Percentiles rank a stretch among this genome's conserved stretches.
Evolutionary conservation across 2,113 vertebrate genomes (phyloP).

Genomic region (Ceuthmochares aereus): DNA sequence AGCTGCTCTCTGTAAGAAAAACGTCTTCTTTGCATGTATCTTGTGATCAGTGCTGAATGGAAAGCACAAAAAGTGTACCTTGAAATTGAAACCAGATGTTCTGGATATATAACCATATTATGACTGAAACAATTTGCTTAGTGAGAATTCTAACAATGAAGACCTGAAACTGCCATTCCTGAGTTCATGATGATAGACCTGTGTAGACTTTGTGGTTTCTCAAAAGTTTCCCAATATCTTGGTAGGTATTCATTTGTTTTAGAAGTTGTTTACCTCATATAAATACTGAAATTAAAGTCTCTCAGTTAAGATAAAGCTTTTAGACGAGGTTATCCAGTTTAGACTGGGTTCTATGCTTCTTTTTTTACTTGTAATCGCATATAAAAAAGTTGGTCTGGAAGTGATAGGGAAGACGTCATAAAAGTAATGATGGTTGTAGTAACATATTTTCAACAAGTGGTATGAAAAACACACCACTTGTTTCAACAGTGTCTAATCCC

Average conservation of each 20-base stretch:
- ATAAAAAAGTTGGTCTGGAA: background rate
- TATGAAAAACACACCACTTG: background rate
- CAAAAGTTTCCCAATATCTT: background rate
- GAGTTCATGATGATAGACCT: background rate
- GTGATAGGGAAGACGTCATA: background rate
- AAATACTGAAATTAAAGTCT: background rate
- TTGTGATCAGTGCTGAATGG: background rate
- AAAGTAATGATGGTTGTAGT: background rate
- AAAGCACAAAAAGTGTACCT: background rate
- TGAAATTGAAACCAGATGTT: background rate
- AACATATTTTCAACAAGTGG: background rate
- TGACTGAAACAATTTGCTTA: background rate
- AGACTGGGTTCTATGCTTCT: background rate
- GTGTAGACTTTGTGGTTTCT: background rate
- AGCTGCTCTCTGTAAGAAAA: background rate
- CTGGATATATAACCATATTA: background rate
- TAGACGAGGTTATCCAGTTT: background rate
- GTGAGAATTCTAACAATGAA: background rate
- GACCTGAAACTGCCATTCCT: background rate
- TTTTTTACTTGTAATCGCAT: background rate
- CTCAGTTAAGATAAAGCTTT: background rate
- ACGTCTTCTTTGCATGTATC: background rate
- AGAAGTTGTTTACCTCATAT: background rate
- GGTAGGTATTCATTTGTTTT: background rate
- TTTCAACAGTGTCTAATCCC: background rate